Evolutionary conservation across 2,113 vertebrate genomes (phyloP).

Genomic region (Laticauda colubrina): DNA sequence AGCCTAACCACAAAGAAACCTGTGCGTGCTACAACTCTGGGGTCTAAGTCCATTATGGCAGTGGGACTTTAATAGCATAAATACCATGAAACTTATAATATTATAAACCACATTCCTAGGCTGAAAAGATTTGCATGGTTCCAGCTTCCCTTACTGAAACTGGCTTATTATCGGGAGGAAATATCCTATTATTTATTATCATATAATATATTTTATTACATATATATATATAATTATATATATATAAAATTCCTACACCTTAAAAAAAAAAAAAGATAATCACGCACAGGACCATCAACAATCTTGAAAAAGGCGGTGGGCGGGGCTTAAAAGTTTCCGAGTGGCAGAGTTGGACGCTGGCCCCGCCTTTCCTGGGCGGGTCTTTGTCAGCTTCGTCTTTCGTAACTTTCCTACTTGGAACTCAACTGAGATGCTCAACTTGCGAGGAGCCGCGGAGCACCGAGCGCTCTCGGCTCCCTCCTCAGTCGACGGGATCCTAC

Average conservation of each 20-base stretch:
- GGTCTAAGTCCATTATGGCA: too few relatives aligned
- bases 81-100: background rate
- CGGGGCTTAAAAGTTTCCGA: conserved; percentile 39
- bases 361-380: conserved; percentile 31
- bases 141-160: background rate
- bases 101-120: background rate
- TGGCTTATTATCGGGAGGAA: background rate
- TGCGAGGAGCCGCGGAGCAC: conserved; percentile 55
- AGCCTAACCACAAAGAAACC: background rate
- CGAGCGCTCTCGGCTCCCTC: conserved; percentile 60
- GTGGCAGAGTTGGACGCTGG: conserved; percentile 27
- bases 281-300: background rate
- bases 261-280: background rate
- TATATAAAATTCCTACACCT: background rate
- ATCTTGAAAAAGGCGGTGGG: background rate
- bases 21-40: background rate
- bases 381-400: background rate
- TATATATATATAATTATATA: too few relatives aligned
- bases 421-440: conserved; percentile 62
- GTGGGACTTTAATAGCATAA: background rate
- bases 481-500: conserved; percentile 4
- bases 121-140: background rate
- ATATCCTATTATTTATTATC: background rate
- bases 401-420: conserved; percentile 45
- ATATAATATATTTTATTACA: too few relatives aligned